A percentile compares a stretch with the other conserved stretches of the same genome.
Conservation (phyloP, 2,888 invertebrate species). For the Scotopteryx bipunctaria region DNA sequence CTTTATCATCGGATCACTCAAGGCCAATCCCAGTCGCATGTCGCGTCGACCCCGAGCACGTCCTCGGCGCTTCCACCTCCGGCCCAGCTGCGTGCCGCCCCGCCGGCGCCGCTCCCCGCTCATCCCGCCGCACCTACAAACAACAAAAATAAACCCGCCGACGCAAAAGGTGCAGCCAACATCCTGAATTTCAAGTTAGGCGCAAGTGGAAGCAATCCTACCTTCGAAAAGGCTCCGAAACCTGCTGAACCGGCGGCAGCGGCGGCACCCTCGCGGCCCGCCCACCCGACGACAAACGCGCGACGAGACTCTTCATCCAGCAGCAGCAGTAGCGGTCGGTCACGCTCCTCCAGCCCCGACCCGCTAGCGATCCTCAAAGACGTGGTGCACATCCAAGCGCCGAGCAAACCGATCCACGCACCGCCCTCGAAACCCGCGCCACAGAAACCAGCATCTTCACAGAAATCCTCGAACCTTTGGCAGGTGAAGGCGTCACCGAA, state of each 20-base stretch:
- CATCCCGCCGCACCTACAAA: too few species aligned
- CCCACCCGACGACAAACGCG: too few species aligned
- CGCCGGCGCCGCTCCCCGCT: too few species aligned
- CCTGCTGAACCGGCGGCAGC: not conserved
- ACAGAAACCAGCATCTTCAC: too few species aligned
- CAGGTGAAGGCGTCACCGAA: not conserved
- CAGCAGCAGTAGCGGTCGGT: conserved; percentile 40
- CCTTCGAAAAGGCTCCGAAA: too few species aligned
- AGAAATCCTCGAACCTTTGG: not conserved
- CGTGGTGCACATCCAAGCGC: conserved; percentile 65
- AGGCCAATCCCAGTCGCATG: not conserved
- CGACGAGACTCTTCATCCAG: conserved; percentile 26
- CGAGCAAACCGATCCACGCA: too few species aligned
- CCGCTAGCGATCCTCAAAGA: conserved; percentile 60
- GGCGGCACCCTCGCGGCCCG: not conserved
- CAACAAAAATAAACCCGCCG: conserved; percentile 44
- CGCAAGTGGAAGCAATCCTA: too few species aligned
- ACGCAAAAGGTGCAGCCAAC: too few species aligned
- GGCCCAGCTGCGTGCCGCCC: too few species aligned
- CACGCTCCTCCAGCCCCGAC: conserved; percentile 43
- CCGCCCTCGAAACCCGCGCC: not conserved
- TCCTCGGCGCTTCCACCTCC: too few species aligned
- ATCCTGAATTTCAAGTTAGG: conserved; percentile 10
- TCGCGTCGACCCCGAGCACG: not conserved
- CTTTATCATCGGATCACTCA: too few species aligned